Conservation (phyloP, 2,797 vertebrate species). For the Aldrovandia affinis region DNA sequence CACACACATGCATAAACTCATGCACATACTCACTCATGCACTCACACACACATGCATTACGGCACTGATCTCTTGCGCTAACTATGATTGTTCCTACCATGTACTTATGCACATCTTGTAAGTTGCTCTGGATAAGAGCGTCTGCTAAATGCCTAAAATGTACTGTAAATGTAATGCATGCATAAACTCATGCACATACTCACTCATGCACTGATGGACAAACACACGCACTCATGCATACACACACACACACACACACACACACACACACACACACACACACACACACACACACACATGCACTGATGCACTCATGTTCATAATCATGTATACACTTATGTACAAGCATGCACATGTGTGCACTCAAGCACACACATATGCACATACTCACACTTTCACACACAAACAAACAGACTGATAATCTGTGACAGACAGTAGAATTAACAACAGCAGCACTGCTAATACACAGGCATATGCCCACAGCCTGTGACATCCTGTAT, state of each 20-base stretch:
- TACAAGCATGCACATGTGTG: neutral
- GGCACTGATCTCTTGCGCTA: too few relatives aligned
- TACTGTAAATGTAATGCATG: too few relatives aligned
- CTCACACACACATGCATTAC: neutral
- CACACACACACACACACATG: neutral
- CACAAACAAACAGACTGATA: neutral
- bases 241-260: neutral
- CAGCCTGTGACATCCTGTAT: neutral
- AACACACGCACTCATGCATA: neutral
- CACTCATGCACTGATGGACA: neutral
- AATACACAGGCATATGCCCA: neutral
- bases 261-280: neutral
- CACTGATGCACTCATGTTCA: neutral
- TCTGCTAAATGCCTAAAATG: too few relatives aligned
- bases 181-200: neutral
- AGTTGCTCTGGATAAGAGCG: too few relatives aligned
- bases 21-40: neutral
- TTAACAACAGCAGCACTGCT: neutral
- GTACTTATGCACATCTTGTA: too few relatives aligned
- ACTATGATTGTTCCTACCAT: too few relatives aligned
- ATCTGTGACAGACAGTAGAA: neutral
- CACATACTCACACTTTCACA: constrained; percentile 2
- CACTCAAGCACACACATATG: neutral
- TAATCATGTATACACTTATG: constrained; percentile 8
- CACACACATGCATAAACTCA: neutral